phyloP scores from a whole-genome alignment of 2,888 invertebrate species.

The Amphimallon solstitiale region DNA sequence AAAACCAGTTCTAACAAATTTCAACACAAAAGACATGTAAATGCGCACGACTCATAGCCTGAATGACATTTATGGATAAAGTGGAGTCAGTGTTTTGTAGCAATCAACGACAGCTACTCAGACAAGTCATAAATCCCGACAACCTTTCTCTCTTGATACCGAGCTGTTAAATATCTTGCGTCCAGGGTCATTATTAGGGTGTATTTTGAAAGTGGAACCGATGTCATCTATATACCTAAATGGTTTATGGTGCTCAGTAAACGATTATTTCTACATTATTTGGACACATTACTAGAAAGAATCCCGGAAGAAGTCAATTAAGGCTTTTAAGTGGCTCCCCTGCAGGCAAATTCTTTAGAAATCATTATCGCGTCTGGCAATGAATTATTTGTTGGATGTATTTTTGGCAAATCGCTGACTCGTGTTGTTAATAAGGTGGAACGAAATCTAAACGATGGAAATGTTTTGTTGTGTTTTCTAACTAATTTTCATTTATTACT shows the following conservation, averaged over 20 bases:
- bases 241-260: background rate
- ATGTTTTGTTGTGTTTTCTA: no score
- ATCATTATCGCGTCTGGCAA: background rate
- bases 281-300: background rate
- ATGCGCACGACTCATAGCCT: constrained; percentile 17
- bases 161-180: no score
- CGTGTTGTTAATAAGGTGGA: no score
- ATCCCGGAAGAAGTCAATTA: constrained; percentile 31
- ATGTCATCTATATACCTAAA: no score
- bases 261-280: constrained; percentile 29
- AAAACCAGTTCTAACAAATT: constrained; percentile 11
- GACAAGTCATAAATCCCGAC: constrained; percentile 14
- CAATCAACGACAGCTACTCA: constrained; percentile 30
- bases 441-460: no score
- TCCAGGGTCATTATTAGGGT: no score
- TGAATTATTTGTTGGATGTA: no score
- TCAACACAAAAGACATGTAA: constrained; percentile 28
- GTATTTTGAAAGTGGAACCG: no score
- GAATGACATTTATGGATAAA: constrained; percentile 18
- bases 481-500: no score
- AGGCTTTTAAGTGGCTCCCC: constrained; percentile 20
- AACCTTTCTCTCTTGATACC: no score
- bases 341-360: constrained; percentile 22
- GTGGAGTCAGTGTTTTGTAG: constrained; percentile 22
- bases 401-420: no score